phyloP scores from a whole-genome alignment of 2,797 vertebrate species.

The Aphelocoma californica region DNA sequence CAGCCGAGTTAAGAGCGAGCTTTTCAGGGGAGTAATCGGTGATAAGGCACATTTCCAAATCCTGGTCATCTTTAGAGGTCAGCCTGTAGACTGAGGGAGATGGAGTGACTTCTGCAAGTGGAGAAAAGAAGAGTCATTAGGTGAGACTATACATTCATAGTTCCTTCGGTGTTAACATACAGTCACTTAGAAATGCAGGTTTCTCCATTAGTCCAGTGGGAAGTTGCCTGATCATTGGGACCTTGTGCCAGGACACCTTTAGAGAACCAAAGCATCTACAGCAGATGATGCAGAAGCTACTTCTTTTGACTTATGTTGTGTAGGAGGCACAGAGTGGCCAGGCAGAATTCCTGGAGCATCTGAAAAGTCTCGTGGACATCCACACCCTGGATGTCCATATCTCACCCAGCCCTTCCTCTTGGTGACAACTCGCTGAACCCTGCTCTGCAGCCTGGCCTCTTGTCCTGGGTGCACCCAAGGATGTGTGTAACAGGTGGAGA shows the following conservation, averaged over 20 bases:
- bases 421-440: neutral
- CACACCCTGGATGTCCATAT: neutral
- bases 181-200: neutral
- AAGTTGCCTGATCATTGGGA: neutral
- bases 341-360: neutral
- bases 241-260: neutral
- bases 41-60: slow-evolving; percentile 62
- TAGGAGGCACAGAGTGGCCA: neutral
- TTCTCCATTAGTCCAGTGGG: neutral
- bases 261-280: neutral
- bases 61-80: neutral
- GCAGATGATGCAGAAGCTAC: neutral
- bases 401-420: neutral
- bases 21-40: slow-evolving; percentile 47
- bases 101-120: slow-evolving; percentile 51
- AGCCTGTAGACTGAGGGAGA: slow-evolving; percentile 65
- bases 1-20: accelerated
- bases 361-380: neutral
- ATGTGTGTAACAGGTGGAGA: accelerated
- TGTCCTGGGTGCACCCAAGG: neutral
- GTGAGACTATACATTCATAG: neutral
- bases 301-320: neutral
- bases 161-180: neutral
- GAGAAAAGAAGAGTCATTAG: neutral
- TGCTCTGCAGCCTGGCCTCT: neutral